Evolutionary conservation across 2,888 invertebrate genomes (phyloP).

Genomic region (Mylabris sibirica): DNA sequence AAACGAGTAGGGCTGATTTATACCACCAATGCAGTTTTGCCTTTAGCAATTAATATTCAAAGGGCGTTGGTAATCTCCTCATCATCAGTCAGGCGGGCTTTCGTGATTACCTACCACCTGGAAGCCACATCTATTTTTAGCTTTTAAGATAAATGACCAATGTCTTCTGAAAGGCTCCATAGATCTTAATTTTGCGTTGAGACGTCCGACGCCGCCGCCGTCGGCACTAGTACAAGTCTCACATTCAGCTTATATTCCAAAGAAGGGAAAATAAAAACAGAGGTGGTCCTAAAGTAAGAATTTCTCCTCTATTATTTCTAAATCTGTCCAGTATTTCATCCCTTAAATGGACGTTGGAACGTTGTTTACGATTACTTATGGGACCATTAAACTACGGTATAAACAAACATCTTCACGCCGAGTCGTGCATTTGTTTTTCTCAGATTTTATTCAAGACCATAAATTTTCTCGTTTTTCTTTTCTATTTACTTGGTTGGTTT

Average conservation of each 20-base stretch:
- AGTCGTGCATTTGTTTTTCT: slow-evolving; percentile 27
- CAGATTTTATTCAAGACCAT: slow-evolving; percentile 30
- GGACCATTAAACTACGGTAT: slow-evolving; percentile 32
- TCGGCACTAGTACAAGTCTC: slow-evolving; percentile 32
- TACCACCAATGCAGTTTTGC: too few species aligned
- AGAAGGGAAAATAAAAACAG: slow-evolving; percentile 42
- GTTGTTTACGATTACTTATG: slow-evolving; percentile 40
- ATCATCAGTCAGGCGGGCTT: slow-evolving; percentile 42
- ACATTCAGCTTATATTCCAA: slow-evolving; percentile 38
- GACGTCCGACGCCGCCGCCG: slow-evolving; percentile 48
- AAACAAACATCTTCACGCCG: slow-evolving; percentile 36
- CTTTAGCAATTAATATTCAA: slow-evolving; percentile 41
- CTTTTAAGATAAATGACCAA: slow-evolving; percentile 52
- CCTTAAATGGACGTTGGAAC: slow-evolving; percentile 37
- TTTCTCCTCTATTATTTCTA: slow-evolving; percentile 41
- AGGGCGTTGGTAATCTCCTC: slow-evolving; percentile 38
- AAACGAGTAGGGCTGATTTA: not conserved
- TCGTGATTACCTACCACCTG: slow-evolving; percentile 48
- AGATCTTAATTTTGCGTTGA: slow-evolving; percentile 56
- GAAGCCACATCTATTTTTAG: slow-evolving; percentile 43
- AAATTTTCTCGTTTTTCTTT: slow-evolving; percentile 22
- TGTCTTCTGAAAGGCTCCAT: slow-evolving; percentile 53
- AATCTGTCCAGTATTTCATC: slow-evolving; percentile 41
- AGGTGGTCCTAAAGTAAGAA: slow-evolving; percentile 33
- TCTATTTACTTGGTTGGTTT: slow-evolving; percentile 19